Percentiles rank a stretch among this genome's conserved stretches.
Evolutionary conservation across 1,140 invertebrate species (phyloP).

Genomic region (Pristionchus pacificus): DNA sequence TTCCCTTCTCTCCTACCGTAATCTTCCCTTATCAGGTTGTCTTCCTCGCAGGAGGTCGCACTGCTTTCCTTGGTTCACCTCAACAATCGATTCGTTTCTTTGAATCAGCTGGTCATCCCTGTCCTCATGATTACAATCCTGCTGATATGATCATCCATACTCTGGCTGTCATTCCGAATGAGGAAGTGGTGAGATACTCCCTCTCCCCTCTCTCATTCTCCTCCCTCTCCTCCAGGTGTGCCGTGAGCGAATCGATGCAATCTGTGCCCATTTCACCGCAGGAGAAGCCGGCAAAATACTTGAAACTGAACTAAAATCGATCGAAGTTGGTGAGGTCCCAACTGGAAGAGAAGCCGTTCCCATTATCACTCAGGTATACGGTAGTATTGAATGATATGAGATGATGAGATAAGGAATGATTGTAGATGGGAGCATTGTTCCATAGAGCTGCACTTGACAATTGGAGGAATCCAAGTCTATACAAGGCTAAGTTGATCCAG

Average conservation of each 20-base stretch:
- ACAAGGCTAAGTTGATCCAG: constrained; percentile 53
- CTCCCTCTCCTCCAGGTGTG: constrained; percentile 1
- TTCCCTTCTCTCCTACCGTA: constrained; percentile 18
- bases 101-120: constrained; percentile 68
- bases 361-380: constrained; percentile 35
- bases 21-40: constrained; percentile 44
- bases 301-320: constrained; percentile 17
- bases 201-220: too few species aligned
- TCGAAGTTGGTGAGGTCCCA: constrained; percentile 17
- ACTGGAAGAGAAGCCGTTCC: constrained; percentile 31
- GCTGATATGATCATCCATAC: constrained; percentile 71
- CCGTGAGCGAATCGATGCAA: constrained; percentile 37
- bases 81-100: constrained; percentile 46
- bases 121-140: constrained; percentile 67
- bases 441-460: constrained; percentile 49
- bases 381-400: neutral
- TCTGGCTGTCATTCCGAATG: constrained; percentile 64
- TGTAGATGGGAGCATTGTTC: constrained; percentile 12
- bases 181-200: constrained; percentile 56
- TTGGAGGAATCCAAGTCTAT: constrained; percentile 46
- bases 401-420: neutral
- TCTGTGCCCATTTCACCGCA: constrained; percentile 44
- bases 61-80: constrained; percentile 57
- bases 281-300: constrained; percentile 35
- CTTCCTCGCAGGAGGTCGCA: constrained; percentile 59